Percentiles rank a stretch among this genome's conserved stretches.
phyloP scores from a whole-genome alignment of 1,140 invertebrate species.

The Kradibia gibbosae region DNA sequence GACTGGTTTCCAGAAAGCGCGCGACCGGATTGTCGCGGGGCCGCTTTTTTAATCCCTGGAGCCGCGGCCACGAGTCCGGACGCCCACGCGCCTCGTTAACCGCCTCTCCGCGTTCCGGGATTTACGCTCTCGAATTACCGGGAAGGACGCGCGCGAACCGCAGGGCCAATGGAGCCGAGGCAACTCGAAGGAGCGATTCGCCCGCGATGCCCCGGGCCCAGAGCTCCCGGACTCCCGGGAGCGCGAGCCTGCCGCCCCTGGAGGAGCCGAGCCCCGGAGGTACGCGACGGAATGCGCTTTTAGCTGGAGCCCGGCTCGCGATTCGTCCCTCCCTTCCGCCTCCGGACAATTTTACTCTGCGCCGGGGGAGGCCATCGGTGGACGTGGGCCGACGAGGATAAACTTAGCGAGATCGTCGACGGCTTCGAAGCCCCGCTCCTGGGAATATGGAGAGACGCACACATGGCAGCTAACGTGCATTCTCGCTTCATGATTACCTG shows the following conservation, averaged over 20 bases:
- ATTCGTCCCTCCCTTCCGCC: no score
- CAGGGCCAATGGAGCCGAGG: no score
- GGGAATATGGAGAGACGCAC: not conserved
- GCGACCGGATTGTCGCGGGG: not conserved
- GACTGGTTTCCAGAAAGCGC: constrained; percentile 38
- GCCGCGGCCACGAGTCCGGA: not conserved
- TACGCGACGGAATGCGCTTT: not conserved
- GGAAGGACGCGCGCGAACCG: not conserved
- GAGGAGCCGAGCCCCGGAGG: not conserved
- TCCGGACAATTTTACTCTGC: no score
- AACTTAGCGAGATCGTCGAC: not conserved
- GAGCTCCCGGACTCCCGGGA: not conserved
- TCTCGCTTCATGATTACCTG: not conserved
- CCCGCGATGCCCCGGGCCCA: not conserved
- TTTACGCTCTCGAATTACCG: constrained; percentile 40
- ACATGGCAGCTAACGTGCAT: not conserved
- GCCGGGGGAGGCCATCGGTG: not conserved
- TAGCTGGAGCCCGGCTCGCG: not conserved
- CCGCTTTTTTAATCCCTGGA: not conserved
- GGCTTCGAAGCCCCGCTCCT: not conserved
- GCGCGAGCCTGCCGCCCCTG: not conserved
- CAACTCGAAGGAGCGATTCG: no score
- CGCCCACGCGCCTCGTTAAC: constrained; percentile 27
- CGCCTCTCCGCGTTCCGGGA: constrained; percentile 14
- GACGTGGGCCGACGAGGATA: no score